Evolutionary conservation across 2,888 invertebrate species (phyloP), one percentile per base, ranked within the genome.

Genomic region (Machimus atricapillus): DNA sequence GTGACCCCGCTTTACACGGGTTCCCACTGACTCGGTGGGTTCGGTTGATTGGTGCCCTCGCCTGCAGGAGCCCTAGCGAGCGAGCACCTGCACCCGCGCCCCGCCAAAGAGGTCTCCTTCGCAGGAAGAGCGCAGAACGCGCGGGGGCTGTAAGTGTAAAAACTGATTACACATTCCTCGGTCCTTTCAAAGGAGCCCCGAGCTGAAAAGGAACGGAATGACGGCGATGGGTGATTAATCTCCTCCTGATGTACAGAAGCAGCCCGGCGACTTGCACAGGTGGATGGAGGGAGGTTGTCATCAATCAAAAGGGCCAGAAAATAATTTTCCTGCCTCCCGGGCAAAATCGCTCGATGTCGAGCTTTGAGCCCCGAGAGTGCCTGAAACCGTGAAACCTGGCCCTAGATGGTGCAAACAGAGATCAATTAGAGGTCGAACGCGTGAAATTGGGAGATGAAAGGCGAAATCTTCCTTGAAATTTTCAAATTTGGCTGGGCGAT

Each of bases 191-290:
- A 40, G 85, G 46, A 85, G 58, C 46, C 31, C n/a, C 52, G 7
- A 19, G 46, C 46, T 85, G 85, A 85, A 85, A 85, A 85, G 85
- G 86, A 86, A 56, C 27, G 46, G 58, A 58, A 77, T 37, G 77
- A 86, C 86, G 86, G 58, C 77, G 78, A 86, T 86, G 77, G 86
- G 86, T 86, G 77, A 86, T 86, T 86, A 86, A 86, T 86, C 86
- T 86, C 86, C 77, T 86, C 86, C 77, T 77, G 76, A 77, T 56
- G 77, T 76, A 86, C 85, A 85, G 85, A 85, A 85, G 85, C 85
- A 85, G 74, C 85, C 23, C 73, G 74, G 74, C 66, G 74, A 46
- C 85, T 74, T 43, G 74, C 85, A 85, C 85, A 85, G 85, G 85
- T 85, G 85, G 85, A 85, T 85, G 85, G 85, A 85, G 74, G 85